Percentiles rank a stretch among this genome's conserved stretches.
phyloP scores from a whole-genome alignment of 2,113 vertebrate genomes.

The Mellivora capensis region DNA sequence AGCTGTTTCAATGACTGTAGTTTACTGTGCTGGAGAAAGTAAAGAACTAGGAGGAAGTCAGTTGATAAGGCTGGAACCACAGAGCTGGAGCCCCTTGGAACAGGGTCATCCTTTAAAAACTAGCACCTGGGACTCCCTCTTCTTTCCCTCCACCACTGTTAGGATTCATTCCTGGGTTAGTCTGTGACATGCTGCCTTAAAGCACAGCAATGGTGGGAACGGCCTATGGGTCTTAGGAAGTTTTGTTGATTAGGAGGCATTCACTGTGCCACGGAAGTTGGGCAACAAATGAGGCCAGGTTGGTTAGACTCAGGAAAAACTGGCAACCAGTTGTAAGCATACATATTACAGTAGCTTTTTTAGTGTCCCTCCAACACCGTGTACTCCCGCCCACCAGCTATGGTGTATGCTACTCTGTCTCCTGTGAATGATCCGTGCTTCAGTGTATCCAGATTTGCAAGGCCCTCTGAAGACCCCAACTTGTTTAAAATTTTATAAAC shows the following conservation, averaged over 20 bases:
- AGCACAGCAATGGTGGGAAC: neutral
- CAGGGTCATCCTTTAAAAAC: neutral
- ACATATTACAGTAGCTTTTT: neutral
- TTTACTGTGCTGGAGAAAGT: neutral
- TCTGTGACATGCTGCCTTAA: neutral
- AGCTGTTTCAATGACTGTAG: neutral
- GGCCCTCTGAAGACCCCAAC: neutral
- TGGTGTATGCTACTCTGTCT: neutral
- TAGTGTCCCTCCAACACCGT: neutral
- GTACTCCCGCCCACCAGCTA: neutral
- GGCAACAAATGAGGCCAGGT: neutral
- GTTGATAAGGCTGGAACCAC: neutral
- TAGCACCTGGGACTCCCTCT: neutral
- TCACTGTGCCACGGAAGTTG: neutral
- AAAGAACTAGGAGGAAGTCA: neutral
- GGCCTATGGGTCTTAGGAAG: neutral
- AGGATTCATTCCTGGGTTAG: neutral
- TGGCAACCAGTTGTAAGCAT: neutral
- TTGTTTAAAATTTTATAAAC: constrained; percentile 14
- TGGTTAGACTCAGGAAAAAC: neutral
- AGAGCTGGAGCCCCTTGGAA: neutral
- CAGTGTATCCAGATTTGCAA: neutral
- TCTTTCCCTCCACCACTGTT: neutral
- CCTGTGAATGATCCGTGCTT: neutral
- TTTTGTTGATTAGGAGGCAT: neutral